A percentile compares a stretch with the other conserved stretches of the same genome.
These are phyloP conservation scores for Geotrypetes seraphini DNA, from an alignment of 2,797 vertebrate genomes.

Conservation along the genomic window DNA sequence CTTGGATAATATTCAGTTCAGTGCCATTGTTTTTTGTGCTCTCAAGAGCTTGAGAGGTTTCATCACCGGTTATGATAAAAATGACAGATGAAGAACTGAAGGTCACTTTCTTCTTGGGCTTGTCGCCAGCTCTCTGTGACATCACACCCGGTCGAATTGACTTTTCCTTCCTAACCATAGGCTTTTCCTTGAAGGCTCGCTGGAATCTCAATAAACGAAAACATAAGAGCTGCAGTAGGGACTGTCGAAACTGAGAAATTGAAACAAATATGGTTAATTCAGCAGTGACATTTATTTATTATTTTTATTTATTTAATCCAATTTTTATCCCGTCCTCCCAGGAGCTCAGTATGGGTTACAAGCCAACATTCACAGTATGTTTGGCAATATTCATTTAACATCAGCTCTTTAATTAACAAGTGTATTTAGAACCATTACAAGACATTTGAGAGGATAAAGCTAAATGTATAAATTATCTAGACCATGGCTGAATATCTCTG, in stretches of 20 bases:
- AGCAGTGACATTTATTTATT: no score
- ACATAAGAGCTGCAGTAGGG: conserved; percentile 73
- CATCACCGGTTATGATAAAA: conserved; percentile 81
- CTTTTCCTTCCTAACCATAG: conserved; percentile 45
- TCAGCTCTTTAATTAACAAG: no score
- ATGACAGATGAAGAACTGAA: conserved; percentile 86
- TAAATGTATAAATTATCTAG: no score
- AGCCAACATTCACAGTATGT: no score
- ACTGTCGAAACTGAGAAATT: conserved; percentile 70
- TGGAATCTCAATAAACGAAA: conserved; percentile 64
- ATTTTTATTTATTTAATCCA: no score
- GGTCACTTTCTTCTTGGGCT: conserved; percentile 87
- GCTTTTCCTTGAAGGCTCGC: conserved; percentile 54
- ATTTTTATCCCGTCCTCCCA: no score
- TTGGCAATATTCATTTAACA: no score
- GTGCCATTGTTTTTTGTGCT: conserved; percentile 36
- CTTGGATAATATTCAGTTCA: conserved; percentile 68
- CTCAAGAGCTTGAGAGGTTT: conserved; percentile 54
- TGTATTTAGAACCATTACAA: no score
- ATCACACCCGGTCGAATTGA: conserved; percentile 72
- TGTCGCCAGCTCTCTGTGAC: conserved; percentile 53
- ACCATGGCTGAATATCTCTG: no score
- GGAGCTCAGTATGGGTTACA: no score
- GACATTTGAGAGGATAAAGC: no score
- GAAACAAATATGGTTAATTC: no score